These are phyloP conservation scores for Molossus alvarezi DNA, from an alignment of 2,797 vertebrate species.

Conservation along the genomic window DNA sequence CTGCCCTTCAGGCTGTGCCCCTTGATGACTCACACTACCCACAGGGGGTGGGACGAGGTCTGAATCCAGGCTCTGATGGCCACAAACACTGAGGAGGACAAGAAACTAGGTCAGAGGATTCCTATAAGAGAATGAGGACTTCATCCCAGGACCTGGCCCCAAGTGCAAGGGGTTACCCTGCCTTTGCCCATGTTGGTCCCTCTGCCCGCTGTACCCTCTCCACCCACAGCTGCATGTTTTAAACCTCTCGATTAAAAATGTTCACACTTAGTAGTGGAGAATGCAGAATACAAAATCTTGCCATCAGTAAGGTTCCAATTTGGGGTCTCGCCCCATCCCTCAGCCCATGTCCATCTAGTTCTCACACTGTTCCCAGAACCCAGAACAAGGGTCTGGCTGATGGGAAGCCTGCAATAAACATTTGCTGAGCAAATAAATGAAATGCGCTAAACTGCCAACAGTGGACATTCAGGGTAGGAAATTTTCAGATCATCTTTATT, in stretches of 20 bases:
- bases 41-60: accelerated
- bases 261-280: not conserved
- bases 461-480: not conserved
- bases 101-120: conserved; percentile 43
- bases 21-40: not conserved
- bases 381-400: not conserved
- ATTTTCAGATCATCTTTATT: conserved; percentile 21
- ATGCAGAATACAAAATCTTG: accelerated
- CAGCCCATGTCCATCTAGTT: not conserved
- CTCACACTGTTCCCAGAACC: not conserved
- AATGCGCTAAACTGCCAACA: not conserved
- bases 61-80: not conserved
- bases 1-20: not conserved
- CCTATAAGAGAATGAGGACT: not conserved
- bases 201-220: not conserved
- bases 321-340: too few species aligned
- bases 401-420: not conserved
- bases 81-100: not conserved
- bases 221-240: not conserved
- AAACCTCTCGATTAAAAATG: not conserved
- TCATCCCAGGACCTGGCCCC: not conserved
- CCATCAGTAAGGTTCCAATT: not conserved
- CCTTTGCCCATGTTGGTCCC: too few species aligned
- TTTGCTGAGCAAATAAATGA: conserved; percentile 27
- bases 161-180: not conserved